Base-by-base conservation (phyloP, 2,888 invertebrate species). In the Helleia helle region DNA sequence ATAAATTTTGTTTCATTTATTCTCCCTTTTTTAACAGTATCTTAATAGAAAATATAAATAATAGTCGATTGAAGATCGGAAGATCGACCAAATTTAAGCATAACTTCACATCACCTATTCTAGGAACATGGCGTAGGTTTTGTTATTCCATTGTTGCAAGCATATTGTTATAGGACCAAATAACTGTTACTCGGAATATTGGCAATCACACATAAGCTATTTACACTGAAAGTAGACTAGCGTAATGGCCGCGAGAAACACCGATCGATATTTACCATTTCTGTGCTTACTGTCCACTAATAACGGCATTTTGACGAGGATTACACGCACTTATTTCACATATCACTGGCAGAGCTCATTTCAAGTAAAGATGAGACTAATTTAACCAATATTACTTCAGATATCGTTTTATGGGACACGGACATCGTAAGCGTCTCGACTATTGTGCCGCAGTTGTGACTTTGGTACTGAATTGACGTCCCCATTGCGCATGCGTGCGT, bases 201-300 rank as follows among this genome's bases (percentile, higher is more conserved):
- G 3, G 6, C 5, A 5, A 22, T 3, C n/a, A n/a, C n/a, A 3
- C 15, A 15, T 2, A 8, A 2, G 2, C 22, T 22, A 22, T 22
- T 34, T 12, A 18, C 15, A 34, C 18, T 11, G 11, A 22, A 34
- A 34, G 18, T 34, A 22, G 34, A 26, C 9, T 26, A 26, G 51
- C 50, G 53, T 60, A 70, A 79, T 80, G 79, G 79, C 77, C 59
- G 71, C 68, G 22, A 17, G 58, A 55, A 56, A 52, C 50, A 58
- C 58, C 60, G 75, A 77, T 83, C 83, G 65, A 83, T 84, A 83
- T 61, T 81, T 79, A 84, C 84, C 84, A 71, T 70, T 75, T 65
- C 61, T 67, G 52, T 55, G 69, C 56, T 58, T 71, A 48, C 65
- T 56, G 54, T 80, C 71, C 47, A 83, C 62, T 60, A 83, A 60